phyloP scores from a whole-genome alignment of 1,140 invertebrate species.

The Brachionus manjavacas region DNA sequence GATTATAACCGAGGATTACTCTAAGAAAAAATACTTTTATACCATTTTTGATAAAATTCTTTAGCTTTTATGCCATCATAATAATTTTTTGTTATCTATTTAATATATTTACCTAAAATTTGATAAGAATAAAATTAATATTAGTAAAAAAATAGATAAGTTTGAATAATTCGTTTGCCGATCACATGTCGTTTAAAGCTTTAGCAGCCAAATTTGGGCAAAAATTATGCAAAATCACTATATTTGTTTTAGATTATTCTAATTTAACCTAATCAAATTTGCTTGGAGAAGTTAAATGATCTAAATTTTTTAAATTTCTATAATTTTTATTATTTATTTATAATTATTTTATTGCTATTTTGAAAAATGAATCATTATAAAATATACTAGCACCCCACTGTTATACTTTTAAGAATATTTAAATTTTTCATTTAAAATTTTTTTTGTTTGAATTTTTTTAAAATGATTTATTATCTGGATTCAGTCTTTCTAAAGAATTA shows the following conservation, averaged over 20 bases:
- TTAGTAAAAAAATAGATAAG: background rate
- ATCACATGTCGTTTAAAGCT: background rate
- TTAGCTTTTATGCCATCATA: background rate
- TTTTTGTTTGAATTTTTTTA: no score
- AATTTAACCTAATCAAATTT: background rate
- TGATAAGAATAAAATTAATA: background rate
- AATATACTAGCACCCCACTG: no score
- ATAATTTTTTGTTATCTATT: background rate
- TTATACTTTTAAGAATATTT: no score
- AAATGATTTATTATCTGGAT: no score
- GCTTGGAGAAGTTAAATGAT: background rate
- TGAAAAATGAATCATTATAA: no score
- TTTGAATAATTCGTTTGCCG: background rate
- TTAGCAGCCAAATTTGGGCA: background rate
- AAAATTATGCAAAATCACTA: background rate
- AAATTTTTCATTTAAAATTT: no score
- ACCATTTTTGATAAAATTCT: conserved; percentile 10
- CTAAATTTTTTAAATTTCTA: background rate
- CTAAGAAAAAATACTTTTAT: background rate
- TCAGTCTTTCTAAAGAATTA: no score
- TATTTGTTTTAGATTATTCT: background rate
- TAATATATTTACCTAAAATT: background rate
- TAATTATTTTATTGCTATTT: background rate
- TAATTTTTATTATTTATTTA: background rate
- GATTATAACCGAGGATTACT: conserved; percentile 1